Evolutionary conservation across 2,888 invertebrate genomes (phyloP).

Genomic region (Theretra japonica): DNA sequence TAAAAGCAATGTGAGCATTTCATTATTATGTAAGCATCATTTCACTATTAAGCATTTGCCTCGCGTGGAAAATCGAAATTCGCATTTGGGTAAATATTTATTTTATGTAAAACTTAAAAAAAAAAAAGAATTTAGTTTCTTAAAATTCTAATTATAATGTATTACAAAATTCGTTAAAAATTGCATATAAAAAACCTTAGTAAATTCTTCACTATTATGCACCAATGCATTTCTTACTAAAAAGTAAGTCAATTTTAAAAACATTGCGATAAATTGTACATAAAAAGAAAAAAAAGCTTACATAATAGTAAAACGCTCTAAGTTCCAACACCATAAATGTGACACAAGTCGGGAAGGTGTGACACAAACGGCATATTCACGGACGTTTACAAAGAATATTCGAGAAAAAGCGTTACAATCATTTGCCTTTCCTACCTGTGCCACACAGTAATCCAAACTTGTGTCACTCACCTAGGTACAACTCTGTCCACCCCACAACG

Average conservation of each 20-base stretch:
- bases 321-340: conserved; percentile 55
- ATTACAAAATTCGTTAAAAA: too few relatives aligned
- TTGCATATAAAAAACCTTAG: too few relatives aligned
- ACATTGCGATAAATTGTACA: too few relatives aligned
- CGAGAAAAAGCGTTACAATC: conserved; percentile 39
- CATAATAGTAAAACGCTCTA: conserved; percentile 38
- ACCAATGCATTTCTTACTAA: too few relatives aligned
- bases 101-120: too few relatives aligned
- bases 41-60: not conserved
- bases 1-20: conserved; percentile 36
- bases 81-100: too few relatives aligned
- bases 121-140: too few relatives aligned
- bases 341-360: conserved; percentile 85
- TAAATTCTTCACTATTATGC: too few relatives aligned
- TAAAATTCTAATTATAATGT: too few relatives aligned
- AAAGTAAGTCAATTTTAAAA: too few relatives aligned
- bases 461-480: conserved; percentile 81
- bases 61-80: too few relatives aligned
- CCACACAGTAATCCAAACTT: conserved; percentile 82
- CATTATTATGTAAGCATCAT: not conserved
- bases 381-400: conserved; percentile 40
- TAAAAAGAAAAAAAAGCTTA: not conserved
- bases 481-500: conserved; percentile 47
- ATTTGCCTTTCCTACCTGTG: conserved; percentile 82
- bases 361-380: conserved; percentile 68